Conservation (phyloP, 2,113 vertebrate genomes). For the Odocoileus virginianus region DNA sequence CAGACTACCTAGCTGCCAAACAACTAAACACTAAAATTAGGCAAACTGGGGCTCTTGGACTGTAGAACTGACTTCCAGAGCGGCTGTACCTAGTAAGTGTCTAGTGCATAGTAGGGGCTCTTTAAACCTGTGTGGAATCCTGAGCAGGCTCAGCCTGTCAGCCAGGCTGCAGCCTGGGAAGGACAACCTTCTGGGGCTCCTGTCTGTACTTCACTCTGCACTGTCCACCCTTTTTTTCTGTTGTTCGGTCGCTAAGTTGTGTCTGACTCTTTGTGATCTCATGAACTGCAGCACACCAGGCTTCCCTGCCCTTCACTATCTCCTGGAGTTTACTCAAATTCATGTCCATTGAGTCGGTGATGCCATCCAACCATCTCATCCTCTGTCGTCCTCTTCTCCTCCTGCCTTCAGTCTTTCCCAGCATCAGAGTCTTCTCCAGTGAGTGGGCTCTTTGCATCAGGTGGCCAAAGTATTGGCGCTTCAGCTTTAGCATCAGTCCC, state of each 20-base stretch:
- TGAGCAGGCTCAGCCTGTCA: neutral
- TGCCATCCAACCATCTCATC: neutral
- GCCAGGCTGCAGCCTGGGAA: neutral
- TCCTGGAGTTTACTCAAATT: neutral
- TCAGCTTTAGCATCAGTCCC: neutral
- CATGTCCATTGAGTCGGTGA: neutral
- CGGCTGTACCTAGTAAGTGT: neutral
- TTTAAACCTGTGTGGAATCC: neutral
- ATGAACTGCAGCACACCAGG: neutral
- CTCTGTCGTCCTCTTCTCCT: neutral
- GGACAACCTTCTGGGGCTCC: neutral
- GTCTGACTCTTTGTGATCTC: neutral
- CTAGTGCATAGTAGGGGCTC: neutral
- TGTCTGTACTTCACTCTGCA: neutral
- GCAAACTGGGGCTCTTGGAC: neutral
- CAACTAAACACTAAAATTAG: neutral
- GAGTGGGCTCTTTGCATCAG: neutral
- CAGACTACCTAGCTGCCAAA: neutral
- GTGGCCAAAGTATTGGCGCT: neutral
- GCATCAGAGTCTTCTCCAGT: neutral
- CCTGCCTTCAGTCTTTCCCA: neutral
- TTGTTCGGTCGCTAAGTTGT: neutral
- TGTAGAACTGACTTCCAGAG: neutral
- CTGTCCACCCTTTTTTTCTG: neutral
- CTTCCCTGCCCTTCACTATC: neutral